phyloP scores from a whole-genome alignment of 2,113 vertebrate genomes.

The Pagrus major region DNA sequence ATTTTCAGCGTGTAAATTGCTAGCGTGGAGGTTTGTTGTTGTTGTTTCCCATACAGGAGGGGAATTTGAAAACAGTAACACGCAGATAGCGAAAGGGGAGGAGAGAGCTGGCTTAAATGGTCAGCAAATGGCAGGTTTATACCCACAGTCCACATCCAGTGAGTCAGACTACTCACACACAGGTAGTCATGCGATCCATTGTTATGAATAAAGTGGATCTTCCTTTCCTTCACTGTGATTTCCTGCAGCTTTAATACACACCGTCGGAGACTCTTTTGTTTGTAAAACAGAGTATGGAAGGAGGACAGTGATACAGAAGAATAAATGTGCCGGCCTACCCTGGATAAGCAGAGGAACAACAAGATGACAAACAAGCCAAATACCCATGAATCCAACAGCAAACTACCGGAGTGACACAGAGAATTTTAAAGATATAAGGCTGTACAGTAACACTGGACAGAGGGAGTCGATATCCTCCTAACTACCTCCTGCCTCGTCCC shows the following conservation, averaged over 20 bases:
- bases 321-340: slow-evolving; percentile 13
- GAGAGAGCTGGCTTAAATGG: too few species aligned
- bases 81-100: too few species aligned
- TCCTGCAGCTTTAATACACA: slow-evolving; percentile 17
- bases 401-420: slow-evolving; percentile 41
- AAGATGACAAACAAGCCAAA: slow-evolving; percentile 50
- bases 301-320: slow-evolving; percentile 18
- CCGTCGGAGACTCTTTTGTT: neutral
- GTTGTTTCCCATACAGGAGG: too few species aligned
- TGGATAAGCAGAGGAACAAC: slow-evolving; percentile 38
- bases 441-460: slow-evolving; percentile 8
- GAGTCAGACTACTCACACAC: too few species aligned
- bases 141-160: too few species aligned
- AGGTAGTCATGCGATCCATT: neutral
- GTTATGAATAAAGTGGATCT: neutral
- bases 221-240: neutral
- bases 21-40: too few species aligned
- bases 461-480: slow-evolving; percentile 30
- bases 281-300: neutral
- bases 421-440: slow-evolving; percentile 30
- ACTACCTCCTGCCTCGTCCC: slow-evolving; percentile 24
- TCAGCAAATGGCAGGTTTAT: too few species aligned
- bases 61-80: too few species aligned
- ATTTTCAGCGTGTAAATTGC: too few species aligned
- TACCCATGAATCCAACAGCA: slow-evolving; percentile 50